Conservation (phyloP, 2,888 invertebrate genomes). For the Patella pellucida region DNA sequence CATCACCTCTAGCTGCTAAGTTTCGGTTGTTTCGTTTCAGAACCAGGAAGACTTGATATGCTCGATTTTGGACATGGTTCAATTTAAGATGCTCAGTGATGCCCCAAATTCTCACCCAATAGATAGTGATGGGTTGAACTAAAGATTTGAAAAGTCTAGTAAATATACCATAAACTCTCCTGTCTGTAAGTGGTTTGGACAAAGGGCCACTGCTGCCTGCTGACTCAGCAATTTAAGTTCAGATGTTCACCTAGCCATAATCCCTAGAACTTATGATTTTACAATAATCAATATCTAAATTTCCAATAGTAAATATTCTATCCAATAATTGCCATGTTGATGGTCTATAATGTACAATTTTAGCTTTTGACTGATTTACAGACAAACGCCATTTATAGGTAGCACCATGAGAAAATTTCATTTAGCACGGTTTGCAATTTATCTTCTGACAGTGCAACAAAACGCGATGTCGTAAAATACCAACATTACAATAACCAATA, state of each 20-base stretch:
- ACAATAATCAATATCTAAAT: neutral
- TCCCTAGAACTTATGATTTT: neutral
- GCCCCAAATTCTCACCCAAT: neutral
- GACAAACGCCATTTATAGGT: too few relatives aligned
- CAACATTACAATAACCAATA: too few relatives aligned
- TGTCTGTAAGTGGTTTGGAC: too few relatives aligned
- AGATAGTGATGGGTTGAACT: neutral
- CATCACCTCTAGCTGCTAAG: neutral
- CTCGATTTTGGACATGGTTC: neutral
- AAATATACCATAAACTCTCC: neutral
- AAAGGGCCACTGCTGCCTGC: too few relatives aligned
- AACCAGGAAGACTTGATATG: neutral
- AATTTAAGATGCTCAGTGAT: neutral
- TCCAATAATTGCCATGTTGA: neutral
- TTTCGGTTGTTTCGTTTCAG: neutral
- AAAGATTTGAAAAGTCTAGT: neutral
- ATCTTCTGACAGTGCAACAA: too few relatives aligned
- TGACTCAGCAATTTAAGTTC: neutral
- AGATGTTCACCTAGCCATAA: conserved; percentile 8
- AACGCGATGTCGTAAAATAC: too few relatives aligned
- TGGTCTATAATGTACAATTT: conserved; percentile 1
- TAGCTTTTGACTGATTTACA: neutral
- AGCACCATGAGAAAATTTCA: too few relatives aligned
- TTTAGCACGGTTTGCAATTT: too few relatives aligned
- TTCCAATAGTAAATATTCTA: neutral